These are phyloP conservation scores for Anoplophora glabripennis DNA, from an alignment of 1,140 invertebrate genomes.

Conservation along the genomic window DNA sequence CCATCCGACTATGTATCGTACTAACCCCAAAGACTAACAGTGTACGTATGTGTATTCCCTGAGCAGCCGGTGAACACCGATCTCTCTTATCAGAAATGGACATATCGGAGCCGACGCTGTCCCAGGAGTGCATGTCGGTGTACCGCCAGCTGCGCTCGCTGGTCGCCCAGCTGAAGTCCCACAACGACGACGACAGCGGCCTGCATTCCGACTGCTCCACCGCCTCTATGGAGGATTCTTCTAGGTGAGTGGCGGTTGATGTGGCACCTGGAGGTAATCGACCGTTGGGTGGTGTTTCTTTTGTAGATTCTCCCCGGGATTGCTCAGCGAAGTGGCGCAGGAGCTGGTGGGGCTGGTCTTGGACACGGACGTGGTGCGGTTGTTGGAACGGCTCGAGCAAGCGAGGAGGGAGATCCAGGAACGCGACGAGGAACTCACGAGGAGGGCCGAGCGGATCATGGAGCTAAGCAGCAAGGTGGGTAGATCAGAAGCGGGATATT, in stretches of 20 bases:
- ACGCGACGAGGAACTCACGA: constrained; percentile 74
- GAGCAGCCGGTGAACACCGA: constrained; percentile 43
- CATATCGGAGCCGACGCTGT: constrained; percentile 64
- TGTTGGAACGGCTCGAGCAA: constrained; percentile 77
- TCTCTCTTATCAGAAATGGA: constrained; percentile 76
- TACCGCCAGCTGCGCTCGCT: constrained; percentile 67
- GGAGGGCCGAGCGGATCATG: constrained; percentile 73
- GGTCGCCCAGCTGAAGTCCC: constrained; percentile 66
- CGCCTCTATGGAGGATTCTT: constrained; percentile 49
- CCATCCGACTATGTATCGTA: background rate
- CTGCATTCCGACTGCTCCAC: constrained; percentile 57
- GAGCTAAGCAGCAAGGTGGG: constrained; percentile 77
- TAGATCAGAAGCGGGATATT: background rate
- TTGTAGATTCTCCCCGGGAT: constrained; percentile 41
- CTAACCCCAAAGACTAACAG: constrained; percentile 15
- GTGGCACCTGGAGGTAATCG: background rate
- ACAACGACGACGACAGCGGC: constrained; percentile 65
- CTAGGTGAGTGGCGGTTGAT: constrained; percentile 38
- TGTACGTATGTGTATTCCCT: constrained; percentile 6
- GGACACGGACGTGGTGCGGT: constrained; percentile 71
- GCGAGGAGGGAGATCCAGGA: constrained; percentile 70
- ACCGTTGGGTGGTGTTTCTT: background rate
- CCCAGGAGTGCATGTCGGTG: constrained; percentile 60
- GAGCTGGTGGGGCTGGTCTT: constrained; percentile 70
- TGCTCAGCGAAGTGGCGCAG: constrained; percentile 58